Evolutionary conservation across 2,113 vertebrate genomes (phyloP).

Genomic region (Monopterus albus): DNA sequence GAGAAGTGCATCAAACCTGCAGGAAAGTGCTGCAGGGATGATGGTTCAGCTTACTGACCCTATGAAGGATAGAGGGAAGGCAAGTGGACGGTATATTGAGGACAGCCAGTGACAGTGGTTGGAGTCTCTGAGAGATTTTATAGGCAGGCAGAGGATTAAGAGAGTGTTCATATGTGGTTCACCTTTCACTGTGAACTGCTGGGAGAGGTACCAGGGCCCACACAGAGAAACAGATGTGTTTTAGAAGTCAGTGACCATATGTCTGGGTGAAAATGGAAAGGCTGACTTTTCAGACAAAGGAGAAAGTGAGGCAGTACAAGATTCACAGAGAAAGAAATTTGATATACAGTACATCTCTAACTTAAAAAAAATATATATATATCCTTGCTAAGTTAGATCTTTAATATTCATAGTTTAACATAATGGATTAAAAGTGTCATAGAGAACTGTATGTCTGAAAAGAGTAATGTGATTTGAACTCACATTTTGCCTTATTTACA

Average conservation of each 20-base stretch:
- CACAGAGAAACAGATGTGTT: background rate
- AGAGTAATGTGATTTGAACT: too few species aligned
- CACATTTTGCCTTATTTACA: background rate
- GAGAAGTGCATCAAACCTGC: constrained; percentile 10
- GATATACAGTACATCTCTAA: too few species aligned
- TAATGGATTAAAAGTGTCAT: constrained; percentile 12
- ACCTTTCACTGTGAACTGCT: constrained; percentile 20
- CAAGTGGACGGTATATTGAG: constrained; percentile 16
- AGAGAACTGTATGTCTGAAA: too few species aligned
- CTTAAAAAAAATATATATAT: too few species aligned
- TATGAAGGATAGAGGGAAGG: constrained; percentile 27
- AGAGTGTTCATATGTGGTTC: constrained; percentile 21
- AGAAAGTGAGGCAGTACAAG: background rate
- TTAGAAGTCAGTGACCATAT: background rate
- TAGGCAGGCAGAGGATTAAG: constrained; percentile 42
- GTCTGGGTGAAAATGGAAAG: background rate
- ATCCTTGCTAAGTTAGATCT: background rate
- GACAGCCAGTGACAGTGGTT: constrained; percentile 12
- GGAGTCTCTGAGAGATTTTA: constrained; percentile 42
- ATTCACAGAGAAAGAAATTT: background rate
- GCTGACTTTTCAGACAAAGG: background rate
- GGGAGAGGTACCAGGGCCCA: background rate
- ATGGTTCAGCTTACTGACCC: constrained; percentile 44
- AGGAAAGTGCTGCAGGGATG: background rate
- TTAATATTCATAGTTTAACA: background rate